phyloP scores from a whole-genome alignment of 2,888 invertebrate species.

The Bibio marci region DNA sequence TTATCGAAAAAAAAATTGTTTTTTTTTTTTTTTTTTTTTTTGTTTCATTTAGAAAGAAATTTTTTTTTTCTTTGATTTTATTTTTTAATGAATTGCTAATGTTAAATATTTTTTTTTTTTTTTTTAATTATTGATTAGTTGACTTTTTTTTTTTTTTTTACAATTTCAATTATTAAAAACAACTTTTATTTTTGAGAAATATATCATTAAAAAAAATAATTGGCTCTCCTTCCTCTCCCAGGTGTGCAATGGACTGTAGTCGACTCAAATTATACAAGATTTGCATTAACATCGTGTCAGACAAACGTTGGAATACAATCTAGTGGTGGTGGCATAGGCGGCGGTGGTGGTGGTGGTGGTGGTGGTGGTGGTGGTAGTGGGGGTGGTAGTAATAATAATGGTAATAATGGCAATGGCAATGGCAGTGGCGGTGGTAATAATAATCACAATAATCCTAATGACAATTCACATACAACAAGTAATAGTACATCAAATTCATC shows the following conservation, averaged over 20 bases:
- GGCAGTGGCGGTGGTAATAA: not conserved
- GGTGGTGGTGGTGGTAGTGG: constrained; percentile 1
- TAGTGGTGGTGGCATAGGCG: constrained; percentile 26
- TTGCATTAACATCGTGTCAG: constrained; percentile 49
- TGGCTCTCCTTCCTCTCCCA: constrained; percentile 39
- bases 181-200: too few species aligned
- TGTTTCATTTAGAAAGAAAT: not conserved
- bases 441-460: constrained; percentile 3
- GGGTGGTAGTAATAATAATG: too few species aligned
- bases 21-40: not conserved
- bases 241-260: constrained; percentile 75
- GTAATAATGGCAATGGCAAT: not conserved
- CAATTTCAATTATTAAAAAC: too few species aligned
- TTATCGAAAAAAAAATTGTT: too few species aligned
- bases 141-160: too few species aligned
- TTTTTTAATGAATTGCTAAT: too few species aligned
- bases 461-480: constrained; percentile 8
- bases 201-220: too few species aligned
- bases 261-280: constrained; percentile 64
- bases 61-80: not conserved
- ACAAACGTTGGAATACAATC: constrained; percentile 14
- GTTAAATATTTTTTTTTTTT: too few species aligned
- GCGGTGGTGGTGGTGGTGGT: constrained; percentile 14
- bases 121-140: too few species aligned
- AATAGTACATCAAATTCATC: constrained; percentile 14